Percentiles rank a stretch among this genome's conserved stretches.
phyloP scores from a whole-genome alignment of 2,888 invertebrate species.

The Drosophila pullipes region DNA sequence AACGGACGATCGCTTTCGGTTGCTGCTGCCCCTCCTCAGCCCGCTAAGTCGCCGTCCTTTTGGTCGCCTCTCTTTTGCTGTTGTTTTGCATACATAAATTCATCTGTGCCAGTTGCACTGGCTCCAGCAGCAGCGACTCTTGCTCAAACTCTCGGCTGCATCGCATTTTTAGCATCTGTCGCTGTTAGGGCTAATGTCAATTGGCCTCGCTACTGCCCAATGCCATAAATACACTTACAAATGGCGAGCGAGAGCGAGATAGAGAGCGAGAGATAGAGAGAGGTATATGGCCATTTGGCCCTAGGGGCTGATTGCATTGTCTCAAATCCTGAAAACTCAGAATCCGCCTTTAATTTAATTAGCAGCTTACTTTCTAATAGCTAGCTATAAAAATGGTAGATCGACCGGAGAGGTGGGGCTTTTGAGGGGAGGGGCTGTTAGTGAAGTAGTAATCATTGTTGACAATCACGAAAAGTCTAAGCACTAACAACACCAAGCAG shows the following conservation, averaged over 20 bases:
- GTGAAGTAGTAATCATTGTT: conserved; percentile 74
- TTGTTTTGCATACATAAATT: conserved; percentile 85
- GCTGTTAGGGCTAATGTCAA: conserved; percentile 80
- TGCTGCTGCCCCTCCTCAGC: conserved; percentile 30
- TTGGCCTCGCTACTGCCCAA: conserved; percentile 60
- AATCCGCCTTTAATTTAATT: conserved; percentile 73
- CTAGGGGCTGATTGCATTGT: conserved; percentile 66
- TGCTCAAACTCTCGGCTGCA: conserved; percentile 53
- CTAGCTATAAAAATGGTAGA: conserved; percentile 3
- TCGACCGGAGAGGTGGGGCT: not conserved
- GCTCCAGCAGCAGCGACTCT: conserved; percentile 34
- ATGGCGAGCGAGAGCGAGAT: not conserved
- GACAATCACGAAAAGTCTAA: conserved; percentile 76
- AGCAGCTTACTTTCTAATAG: conserved; percentile 69
- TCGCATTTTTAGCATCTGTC: conserved; percentile 68
- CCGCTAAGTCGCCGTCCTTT: conserved; percentile 2
- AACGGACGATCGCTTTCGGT: conserved; percentile 68
- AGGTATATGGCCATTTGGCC: conserved; percentile 12
- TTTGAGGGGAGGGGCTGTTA: conserved; percentile 1
- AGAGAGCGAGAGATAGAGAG: not conserved
- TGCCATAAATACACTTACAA: conserved; percentile 69
- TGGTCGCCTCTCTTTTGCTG: conserved; percentile 39
- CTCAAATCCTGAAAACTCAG: conserved; percentile 29
- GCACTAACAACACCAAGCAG: conserved; percentile 41
- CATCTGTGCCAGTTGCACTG: conserved; percentile 76